These are phyloP conservation scores for Leptinotarsa rubiginosa DNA, from an alignment of 2,888 invertebrate species.

Conservation along the genomic window DNA sequence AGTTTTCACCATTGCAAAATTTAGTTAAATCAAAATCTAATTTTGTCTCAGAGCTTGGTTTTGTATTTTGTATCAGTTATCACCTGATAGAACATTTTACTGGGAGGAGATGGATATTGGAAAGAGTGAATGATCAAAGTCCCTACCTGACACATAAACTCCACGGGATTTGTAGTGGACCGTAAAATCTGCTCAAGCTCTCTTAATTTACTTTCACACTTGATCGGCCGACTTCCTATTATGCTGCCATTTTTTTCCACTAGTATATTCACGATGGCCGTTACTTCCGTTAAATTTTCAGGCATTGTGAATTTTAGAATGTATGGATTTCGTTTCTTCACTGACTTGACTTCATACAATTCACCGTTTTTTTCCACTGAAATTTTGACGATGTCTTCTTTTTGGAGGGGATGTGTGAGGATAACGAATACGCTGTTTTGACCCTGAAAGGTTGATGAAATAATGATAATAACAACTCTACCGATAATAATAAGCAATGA, in stretches of 20 bases:
- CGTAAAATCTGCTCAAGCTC: conserved; percentile 86
- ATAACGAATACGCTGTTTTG: conserved; percentile 86
- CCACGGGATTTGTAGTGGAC: conserved; percentile 83
- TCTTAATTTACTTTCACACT: conserved; percentile 86
- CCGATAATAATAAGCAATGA: neutral
- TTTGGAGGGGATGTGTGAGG: conserved; percentile 81
- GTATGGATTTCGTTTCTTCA: conserved; percentile 86
- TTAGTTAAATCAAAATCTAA: neutral
- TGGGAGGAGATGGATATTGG: neutral
- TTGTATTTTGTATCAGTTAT: too few species aligned
- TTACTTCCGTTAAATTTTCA: conserved; percentile 84
- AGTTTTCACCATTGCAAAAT: too few species aligned
- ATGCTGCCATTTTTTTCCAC: conserved; percentile 85
- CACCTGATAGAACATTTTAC: neutral
- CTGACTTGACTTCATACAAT: conserved; percentile 75
- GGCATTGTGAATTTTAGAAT: conserved; percentile 87
- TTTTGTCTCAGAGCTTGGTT: neutral
- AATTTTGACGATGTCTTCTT: conserved; percentile 82
- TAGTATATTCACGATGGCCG: conserved; percentile 83
- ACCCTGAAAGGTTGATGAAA: conserved; percentile 69
- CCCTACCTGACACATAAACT: conserved; percentile 87
- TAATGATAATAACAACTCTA: neutral
- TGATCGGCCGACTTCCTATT: conserved; percentile 85
- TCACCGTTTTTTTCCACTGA: conserved; percentile 86
- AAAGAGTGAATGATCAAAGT: conserved; percentile 8